These are phyloP conservation scores for Sternarchorhynchus goeldii DNA, from an alignment of 2,797 vertebrate genomes.

Conservation along the genomic window DNA sequence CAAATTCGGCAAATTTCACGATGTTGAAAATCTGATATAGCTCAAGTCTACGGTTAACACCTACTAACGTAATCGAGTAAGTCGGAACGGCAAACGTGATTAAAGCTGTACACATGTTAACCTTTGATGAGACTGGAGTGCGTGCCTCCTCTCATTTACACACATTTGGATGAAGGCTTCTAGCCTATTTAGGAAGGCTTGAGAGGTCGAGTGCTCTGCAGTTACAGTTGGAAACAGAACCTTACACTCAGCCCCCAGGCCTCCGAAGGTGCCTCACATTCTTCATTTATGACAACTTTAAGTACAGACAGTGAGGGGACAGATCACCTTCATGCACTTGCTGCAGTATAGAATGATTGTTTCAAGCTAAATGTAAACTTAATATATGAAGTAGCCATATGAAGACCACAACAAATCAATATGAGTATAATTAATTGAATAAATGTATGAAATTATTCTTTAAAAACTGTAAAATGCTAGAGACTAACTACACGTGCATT, in stretches of 20 bases:
- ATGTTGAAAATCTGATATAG: not conserved
- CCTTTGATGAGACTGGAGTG: not conserved
- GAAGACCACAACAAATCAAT: too few species aligned
- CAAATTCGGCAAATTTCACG: too few species aligned
- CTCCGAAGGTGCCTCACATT: not conserved
- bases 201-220: conserved; percentile 24
- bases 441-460: too few species aligned
- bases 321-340: not conserved
- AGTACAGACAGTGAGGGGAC: not conserved
- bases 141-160: not conserved
- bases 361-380: too few species aligned
- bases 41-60: not conserved
- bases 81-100: too few species aligned
- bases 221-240: conserved; percentile 36
- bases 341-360: too few species aligned
- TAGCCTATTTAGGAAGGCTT: conserved; percentile 53
- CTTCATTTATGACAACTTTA: conserved; percentile 5
- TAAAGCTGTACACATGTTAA: too few species aligned
- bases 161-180: conserved; percentile 55
- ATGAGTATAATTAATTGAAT: too few species aligned
- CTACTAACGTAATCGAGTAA: not conserved
- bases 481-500: too few species aligned
- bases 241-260: conserved; percentile 18
- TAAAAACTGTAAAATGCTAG: too few species aligned
- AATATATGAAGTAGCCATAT: too few species aligned